A percentile compares a stretch with the other conserved stretches of the same genome.
phyloP scores from a whole-genome alignment of 1,140 invertebrate species.

The Cotesia vestalis region DNA sequence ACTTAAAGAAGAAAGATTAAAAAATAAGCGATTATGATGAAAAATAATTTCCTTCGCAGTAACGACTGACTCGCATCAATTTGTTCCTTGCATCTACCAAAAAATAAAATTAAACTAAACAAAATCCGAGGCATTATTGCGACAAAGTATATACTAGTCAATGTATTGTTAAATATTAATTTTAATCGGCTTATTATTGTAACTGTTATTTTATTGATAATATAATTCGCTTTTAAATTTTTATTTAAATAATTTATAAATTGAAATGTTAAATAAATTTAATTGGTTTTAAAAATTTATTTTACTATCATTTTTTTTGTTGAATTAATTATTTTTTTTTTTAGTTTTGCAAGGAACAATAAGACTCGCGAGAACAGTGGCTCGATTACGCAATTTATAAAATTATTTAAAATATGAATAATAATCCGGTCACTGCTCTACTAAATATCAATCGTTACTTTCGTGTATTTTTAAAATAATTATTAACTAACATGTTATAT shows the following conservation, averaged over 20 bases:
- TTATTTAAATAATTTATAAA: too few species aligned
- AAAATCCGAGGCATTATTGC: constrained; percentile 1
- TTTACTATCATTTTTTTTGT: constrained; percentile 10
- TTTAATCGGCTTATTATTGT: too few species aligned
- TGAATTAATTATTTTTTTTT: not conserved
- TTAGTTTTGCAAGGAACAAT: constrained; percentile 36
- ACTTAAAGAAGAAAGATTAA: constrained; percentile 4
- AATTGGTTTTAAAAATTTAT: not conserved
- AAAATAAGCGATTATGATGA: constrained; percentile 18
- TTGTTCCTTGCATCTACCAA: constrained; percentile 34
- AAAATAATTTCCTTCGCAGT: constrained; percentile 32
- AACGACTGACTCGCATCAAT: constrained; percentile 28
- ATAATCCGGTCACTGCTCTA: not conserved
- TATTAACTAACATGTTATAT: too few species aligned
- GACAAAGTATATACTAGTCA: constrained; percentile 1
- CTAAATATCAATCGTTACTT: not conserved
- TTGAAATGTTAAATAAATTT: not conserved
- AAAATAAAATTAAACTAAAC: not conserved
- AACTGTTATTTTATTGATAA: too few species aligned
- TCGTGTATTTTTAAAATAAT: too few species aligned
- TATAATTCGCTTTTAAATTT: too few species aligned
- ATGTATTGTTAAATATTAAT: too few species aligned
- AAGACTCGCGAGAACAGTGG: constrained; percentile 32
- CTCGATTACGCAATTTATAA: constrained; percentile 18
- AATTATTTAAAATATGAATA: constrained; percentile 22